These are phyloP conservation scores for Apamea monoglypha DNA, from an alignment of 2,888 invertebrate species.

Conservation along the genomic window DNA sequence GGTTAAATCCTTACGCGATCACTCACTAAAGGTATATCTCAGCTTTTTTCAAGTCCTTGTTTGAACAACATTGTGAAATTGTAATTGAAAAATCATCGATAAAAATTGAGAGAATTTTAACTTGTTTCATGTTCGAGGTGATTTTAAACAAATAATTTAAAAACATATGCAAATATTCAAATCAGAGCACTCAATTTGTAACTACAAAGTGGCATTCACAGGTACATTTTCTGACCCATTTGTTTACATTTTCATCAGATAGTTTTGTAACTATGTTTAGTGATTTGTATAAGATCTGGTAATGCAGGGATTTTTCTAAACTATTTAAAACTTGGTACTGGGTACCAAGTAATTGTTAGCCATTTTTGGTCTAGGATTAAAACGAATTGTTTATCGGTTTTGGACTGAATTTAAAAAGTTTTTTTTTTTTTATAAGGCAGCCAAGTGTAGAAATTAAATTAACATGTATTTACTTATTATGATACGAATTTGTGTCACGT, in stretches of 20 bases:
- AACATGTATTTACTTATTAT: not conserved
- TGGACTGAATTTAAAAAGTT: not conserved
- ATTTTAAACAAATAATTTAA: not conserved
- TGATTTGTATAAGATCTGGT: slow-evolving; percentile 6
- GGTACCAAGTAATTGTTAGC: slow-evolving; percentile 12
- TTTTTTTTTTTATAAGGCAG: not conserved
- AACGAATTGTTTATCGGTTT: not conserved
- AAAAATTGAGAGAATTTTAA: not conserved
- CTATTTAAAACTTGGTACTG: slow-evolving; percentile 6
- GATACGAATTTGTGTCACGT: not conserved
- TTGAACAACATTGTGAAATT: no score
- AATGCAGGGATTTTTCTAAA: slow-evolving; percentile 19
- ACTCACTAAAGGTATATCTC: not conserved
- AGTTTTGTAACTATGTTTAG: not conserved
- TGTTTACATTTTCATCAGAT: slow-evolving; percentile 7
- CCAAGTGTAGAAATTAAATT: not conserved
- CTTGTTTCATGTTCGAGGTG: not conserved
- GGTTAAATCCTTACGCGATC: not conserved
- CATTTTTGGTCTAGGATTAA: slow-evolving; percentile 23
- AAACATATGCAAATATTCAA: not conserved
- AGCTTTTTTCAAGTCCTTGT: not conserved
- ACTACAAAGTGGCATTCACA: not conserved
- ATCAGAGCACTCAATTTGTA: not conserved
- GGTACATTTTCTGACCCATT: not conserved
- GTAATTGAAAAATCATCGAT: not conserved